A percentile compares a stretch with the other conserved stretches of the same genome.
Conservation (phyloP, 92 coral and sea anemone genomes). For the Porites lobata region DNA sequence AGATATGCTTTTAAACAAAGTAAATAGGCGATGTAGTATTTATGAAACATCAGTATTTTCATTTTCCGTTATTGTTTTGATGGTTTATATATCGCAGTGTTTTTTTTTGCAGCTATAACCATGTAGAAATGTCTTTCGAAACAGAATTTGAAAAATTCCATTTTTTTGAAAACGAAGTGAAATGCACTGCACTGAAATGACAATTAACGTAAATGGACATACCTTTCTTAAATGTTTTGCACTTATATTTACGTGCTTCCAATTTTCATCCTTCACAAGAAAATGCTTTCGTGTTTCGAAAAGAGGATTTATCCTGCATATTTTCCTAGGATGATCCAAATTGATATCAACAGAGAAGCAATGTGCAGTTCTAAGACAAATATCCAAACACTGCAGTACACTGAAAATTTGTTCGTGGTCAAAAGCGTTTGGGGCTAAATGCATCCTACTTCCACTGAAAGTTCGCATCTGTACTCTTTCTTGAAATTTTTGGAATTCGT, state of each 20-base stretch:
- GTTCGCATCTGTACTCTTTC: too few relatives aligned
- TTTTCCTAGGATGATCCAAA: background rate
- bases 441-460: background rate
- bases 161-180: too few relatives aligned
- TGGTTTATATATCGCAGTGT: too few relatives aligned
- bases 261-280: background rate
- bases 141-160: too few relatives aligned
- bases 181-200: too few relatives aligned
- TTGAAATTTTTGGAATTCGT: background rate
- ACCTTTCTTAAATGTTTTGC: background rate
- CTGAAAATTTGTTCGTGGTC: background rate
- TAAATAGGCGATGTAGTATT: too few relatives aligned
- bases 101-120: too few relatives aligned
- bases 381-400: constrained; percentile 16
- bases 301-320: constrained; percentile 6
- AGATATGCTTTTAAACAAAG: too few relatives aligned
- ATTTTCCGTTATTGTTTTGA: too few relatives aligned
- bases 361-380: constrained; percentile 1
- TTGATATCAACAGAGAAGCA: constrained; percentile 25
- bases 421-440: background rate
- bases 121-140: too few relatives aligned
- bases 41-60: too few relatives aligned
- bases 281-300: background rate
- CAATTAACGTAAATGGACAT: background rate
- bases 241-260: constrained; percentile 13